Evolutionary conservation across 2,797 vertebrate genomes (phyloP).

Genomic region (Cottoperca gobio): DNA sequence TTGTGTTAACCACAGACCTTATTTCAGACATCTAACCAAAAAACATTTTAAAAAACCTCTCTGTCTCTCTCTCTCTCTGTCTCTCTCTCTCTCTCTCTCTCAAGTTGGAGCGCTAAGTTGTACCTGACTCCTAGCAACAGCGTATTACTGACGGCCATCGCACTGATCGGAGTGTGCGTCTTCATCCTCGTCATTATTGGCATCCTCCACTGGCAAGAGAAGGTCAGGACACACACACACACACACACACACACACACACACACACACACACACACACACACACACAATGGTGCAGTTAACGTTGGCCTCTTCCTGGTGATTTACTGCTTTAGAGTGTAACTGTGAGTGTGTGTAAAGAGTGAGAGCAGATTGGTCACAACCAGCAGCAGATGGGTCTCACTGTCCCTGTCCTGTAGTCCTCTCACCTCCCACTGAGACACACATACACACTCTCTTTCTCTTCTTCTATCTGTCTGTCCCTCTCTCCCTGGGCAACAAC

Average conservation of each 20-base stretch:
- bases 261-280: conserved; percentile 42
- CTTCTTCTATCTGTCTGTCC: neutral
- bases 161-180: conserved; percentile 94
- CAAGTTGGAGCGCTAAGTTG: conserved; percentile 95
- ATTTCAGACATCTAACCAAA: too few species aligned
- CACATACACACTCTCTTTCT: conserved; percentile 29
- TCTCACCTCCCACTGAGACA: conserved; percentile 56
- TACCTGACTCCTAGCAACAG: conserved; percentile 98
- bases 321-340: conserved; percentile 39
- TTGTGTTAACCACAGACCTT: too few species aligned
- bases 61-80: too few species aligned
- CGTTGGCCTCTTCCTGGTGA: conserved; percentile 39
- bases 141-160: conserved; percentile 94
- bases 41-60: too few species aligned
- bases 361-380: conserved; percentile 68
- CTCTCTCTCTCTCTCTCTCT: conserved; percentile 31
- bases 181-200: conserved; percentile 97
- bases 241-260: conserved; percentile 47
- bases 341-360: conserved; percentile 26
- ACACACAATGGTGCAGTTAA: conserved; percentile 41
- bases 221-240: conserved; percentile 85
- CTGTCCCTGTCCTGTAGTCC: conserved; percentile 70
- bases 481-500: conserved; percentile 48
- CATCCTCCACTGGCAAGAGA: conserved; percentile 97
- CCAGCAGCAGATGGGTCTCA: conserved; percentile 75